Evolutionary conservation across 2,888 invertebrate genomes (phyloP), one percentile per base, ranked within the genome.

Genomic region (Amphimallon solstitiale): DNA sequence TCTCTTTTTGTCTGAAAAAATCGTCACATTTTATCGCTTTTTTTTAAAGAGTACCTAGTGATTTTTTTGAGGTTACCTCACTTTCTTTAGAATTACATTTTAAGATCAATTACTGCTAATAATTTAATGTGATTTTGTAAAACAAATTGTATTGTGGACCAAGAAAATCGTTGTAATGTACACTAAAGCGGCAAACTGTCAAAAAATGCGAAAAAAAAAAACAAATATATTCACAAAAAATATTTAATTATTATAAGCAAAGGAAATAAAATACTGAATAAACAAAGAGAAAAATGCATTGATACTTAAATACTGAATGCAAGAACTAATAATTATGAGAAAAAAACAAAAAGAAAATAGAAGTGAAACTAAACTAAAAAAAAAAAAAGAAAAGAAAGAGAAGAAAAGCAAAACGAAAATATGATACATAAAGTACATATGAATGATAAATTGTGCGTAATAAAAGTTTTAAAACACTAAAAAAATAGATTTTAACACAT

Each of bases 401-500:
- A 29, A 29, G 29, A 29, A 29, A 29, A 69, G 63, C 45, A 59
- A 43, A 63, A 62, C 49, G 46, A 59, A 65, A 56, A 51, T 65
- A 72, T 38, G 23, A 51, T 64, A 45, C 29, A 63, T 19, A 43
- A 63, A 45, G 17, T 62, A 29, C 56, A 43, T 70, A 68, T 74
- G 74, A 77, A 78, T 78, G 74, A 77, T 75, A 73, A 73, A 69
- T 78, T 80, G 80, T 79, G 80, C 76, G 77, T 77, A 78, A 75
- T 73, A 73, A 75, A 78, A 76, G n/a, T 9, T 19, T 64, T 56
- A 75, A 71, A 75, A 56, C 52, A 69, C 66, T 78, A 78, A 79
- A 80, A 80, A 80, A 80, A 80, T 80, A 79, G 77, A 79, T 78
- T 80, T 85, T 85, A 85, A 86, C 85, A 86, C 85, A 85, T 84